These are phyloP conservation scores for Agonopterix alstromeriana DNA, from an alignment of 2,888 invertebrate species.

Conservation along the genomic window DNA sequence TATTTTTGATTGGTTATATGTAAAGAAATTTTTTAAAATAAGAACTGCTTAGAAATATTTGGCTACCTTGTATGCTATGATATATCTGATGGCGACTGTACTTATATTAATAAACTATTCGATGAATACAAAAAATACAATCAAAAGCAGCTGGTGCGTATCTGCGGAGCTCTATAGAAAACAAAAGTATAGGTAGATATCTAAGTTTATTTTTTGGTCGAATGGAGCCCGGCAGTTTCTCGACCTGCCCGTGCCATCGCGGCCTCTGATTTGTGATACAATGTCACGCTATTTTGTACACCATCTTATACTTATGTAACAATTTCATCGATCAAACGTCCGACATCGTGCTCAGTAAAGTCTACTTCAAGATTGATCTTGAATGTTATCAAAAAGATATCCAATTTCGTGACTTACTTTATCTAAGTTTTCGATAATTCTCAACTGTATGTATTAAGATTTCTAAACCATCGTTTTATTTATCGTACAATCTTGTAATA, in stretches of 20 bases:
- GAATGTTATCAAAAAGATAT: background rate
- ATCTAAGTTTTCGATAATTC: too few species aligned
- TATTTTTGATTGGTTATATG: too few species aligned
- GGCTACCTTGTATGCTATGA: too few species aligned
- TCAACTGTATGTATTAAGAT: background rate
- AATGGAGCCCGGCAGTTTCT: constrained; percentile 31
- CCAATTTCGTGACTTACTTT: constrained; percentile 1
- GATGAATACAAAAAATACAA: too few species aligned
- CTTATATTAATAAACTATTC: too few species aligned
- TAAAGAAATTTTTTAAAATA: too few species aligned
- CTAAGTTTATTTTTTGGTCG: constrained; percentile 24
- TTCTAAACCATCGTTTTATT: too few species aligned
- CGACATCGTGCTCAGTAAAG: background rate
- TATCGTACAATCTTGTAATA: too few species aligned
- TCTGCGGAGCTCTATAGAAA: constrained; percentile 21
- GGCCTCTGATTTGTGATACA: constrained; percentile 32
- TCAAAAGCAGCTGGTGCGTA: too few species aligned
- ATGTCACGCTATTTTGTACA: constrained; percentile 39
- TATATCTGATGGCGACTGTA: too few species aligned
- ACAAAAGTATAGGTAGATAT: constrained; percentile 27
- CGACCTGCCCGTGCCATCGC: constrained; percentile 49
- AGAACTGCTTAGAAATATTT: too few species aligned
- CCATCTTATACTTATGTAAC: constrained; percentile 13
- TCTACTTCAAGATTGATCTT: background rate
- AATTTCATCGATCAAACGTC: constrained; percentile 35